Base-by-base conservation (phyloP, 2,113 vertebrate species). In the Raja brachyura region DNA sequence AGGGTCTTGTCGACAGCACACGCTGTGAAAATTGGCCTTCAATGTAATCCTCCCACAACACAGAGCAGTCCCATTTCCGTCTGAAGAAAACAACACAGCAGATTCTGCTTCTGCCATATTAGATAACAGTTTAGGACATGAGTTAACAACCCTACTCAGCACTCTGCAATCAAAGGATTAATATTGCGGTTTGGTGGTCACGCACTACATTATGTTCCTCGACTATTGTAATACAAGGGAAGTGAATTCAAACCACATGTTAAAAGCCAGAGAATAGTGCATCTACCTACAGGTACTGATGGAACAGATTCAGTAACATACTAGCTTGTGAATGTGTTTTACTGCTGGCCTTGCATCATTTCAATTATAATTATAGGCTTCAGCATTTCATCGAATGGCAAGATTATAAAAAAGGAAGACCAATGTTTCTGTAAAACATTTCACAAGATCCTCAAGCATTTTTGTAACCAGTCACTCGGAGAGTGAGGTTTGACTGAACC, bases 141-240 rank as follows among this genome's bases (percentile, higher is more conserved):
- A 81, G 39, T 81, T 81, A 81, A 81, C 78, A 81, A 39, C 78
- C 78, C 39, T 22, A 81, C 7, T 81, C 78, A 81, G 33, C 39
- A 81, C 39, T 48, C 78, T 48, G 33, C 20, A 81, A 81, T 81
- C 78, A 81, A 81, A 81, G 78, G 78, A 81, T 81, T 81, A 81
- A 81, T 54, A 39, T 18, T 81, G 39, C 20, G 39, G 39, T 81
- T 54, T 81, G 5, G 39, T 54, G 78, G 39, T 81, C 78, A 81
- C 39, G 20, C 39, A 81, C 39, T 81, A 6, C 39, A 48, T 18
- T 81, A 20, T 81, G 18, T 39, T 54, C 13, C 33, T 20, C 39
- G 16, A 39, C 39, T 81, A 66, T 48, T 54, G 39, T 18, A 81
- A 48, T 48, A 81, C 22, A 20, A 81, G 16, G 48, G 5, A 22